phyloP scores from a whole-genome alignment of 2,797 vertebrate species.

The Percopsis omiscomaycus region DNA sequence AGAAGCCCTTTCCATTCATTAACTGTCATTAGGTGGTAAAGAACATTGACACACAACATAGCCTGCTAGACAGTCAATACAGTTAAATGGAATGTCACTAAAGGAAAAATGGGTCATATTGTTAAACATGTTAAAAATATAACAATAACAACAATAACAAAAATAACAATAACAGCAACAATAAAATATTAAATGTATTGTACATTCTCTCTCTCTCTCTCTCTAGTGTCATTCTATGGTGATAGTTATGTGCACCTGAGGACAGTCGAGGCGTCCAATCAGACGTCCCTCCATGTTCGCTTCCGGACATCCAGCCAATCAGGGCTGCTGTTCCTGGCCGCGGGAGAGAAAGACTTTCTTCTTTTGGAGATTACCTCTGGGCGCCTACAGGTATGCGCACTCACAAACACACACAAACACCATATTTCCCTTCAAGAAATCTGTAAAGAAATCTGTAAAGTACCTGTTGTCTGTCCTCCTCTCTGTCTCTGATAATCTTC shows the following conservation, averaged over 20 bases:
- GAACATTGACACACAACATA: too few relatives aligned
- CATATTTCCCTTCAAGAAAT: background rate
- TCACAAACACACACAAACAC: background rate
- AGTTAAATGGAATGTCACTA: slow-evolving; percentile 27
- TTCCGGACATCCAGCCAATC: slow-evolving; percentile 82
- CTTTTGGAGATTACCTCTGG: slow-evolving; percentile 83
- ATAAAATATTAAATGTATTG: background rate
- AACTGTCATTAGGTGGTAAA: background rate
- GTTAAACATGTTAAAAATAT: too few relatives aligned
- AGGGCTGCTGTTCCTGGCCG: slow-evolving; percentile 86
- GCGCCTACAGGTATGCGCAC: slow-evolving; percentile 72
- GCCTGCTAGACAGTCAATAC: slow-evolving; percentile 27
- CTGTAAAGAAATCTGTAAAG: too few relatives aligned
- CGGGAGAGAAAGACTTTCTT: slow-evolving; percentile 80
- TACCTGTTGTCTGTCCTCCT: too few relatives aligned
- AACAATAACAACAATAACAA: too few relatives aligned
- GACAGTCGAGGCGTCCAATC: slow-evolving; percentile 71
- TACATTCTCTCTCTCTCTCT: slow-evolving; percentile 11
- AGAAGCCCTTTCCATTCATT: background rate
- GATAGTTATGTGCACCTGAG: slow-evolving; percentile 84
- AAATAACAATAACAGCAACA: too few relatives aligned
- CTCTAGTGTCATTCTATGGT: slow-evolving; percentile 88
- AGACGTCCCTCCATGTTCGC: slow-evolving; percentile 78
- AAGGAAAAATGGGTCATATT: background rate
- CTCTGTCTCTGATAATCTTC: too few relatives aligned